phyloP scores from a whole-genome alignment of 1,140 invertebrate species.

The Cyclargus thomasi region DNA sequence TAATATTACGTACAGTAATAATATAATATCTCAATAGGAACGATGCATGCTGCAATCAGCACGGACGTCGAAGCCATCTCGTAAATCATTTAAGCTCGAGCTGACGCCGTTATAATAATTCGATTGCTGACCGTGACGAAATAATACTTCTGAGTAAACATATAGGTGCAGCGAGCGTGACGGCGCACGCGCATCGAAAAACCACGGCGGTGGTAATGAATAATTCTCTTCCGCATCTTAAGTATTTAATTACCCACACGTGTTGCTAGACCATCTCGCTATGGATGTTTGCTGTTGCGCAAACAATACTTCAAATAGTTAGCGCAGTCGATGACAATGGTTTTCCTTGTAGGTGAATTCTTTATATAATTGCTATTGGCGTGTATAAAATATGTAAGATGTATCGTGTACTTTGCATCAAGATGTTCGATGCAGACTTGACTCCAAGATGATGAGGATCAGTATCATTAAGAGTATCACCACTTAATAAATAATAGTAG shows the following conservation, averaged over 20 bases:
- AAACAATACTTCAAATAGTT: background rate
- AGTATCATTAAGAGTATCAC: too few species aligned
- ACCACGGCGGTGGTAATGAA: conserved; percentile 61
- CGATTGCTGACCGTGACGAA: conserved; percentile 20
- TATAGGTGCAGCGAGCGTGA: conserved; percentile 37
- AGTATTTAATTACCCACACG: conserved; percentile 40
- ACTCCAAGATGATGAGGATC: too few species aligned
- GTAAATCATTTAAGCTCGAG: conserved; percentile 6
- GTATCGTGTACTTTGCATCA: background rate
- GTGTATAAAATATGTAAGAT: background rate
- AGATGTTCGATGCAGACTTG: too few species aligned
- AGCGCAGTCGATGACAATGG: background rate
- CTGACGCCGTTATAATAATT: conserved; percentile 40
- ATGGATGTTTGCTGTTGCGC: conserved; percentile 1
- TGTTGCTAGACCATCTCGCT: background rate
- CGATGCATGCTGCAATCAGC: too few species aligned
- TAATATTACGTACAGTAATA: too few species aligned
- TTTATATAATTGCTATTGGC: background rate
- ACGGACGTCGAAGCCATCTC: background rate
- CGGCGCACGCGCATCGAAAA: conserved; percentile 48
- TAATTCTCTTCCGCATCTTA: conserved; percentile 53
- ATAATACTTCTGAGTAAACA: background rate
- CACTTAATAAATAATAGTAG: too few species aligned
- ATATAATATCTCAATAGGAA: too few species aligned
- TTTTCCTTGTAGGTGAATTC: background rate